phyloP scores from a whole-genome alignment of 1,140 invertebrate genomes.

The Eupeodes corollae region DNA sequence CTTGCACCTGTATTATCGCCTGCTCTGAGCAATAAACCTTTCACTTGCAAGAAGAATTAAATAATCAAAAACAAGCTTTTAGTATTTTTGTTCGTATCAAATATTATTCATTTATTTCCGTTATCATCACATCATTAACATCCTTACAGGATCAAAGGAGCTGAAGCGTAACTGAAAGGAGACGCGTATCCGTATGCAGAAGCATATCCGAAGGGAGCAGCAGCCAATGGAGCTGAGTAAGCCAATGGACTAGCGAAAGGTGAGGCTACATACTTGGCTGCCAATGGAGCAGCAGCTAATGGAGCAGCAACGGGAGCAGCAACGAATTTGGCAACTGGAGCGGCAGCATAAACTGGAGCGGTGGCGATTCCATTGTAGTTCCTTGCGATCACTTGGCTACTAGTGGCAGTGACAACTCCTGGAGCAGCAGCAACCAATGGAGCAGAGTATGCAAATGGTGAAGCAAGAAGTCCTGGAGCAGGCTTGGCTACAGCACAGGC shows the following conservation, averaged over 20 bases:
- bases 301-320: constrained; percentile 14
- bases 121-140: no score
- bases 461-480: no score
- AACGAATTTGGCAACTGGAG: constrained; percentile 12
- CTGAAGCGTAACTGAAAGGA: no score
- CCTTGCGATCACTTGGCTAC: constrained; percentile 39
- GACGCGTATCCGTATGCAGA: background rate
- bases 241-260: constrained; percentile 12
- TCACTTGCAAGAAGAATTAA: no score
- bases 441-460: no score
- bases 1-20: no score
- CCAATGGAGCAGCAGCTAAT: constrained; percentile 7
- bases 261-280: constrained; percentile 21
- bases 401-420: constrained; percentile 35
- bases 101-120: no score
- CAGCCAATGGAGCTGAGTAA: background rate
- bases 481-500: no score
- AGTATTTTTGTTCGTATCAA: no score
- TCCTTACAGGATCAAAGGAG: no score
- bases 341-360: constrained; percentile 10
- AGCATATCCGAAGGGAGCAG: background rate
- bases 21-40: no score
- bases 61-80: no score
- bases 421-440: constrained; percentile 17
- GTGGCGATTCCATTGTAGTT: constrained; percentile 37